Evolutionary conservation across 1,140 invertebrate genomes (phyloP).

Genomic region (Leptopilina clavipes): DNA sequence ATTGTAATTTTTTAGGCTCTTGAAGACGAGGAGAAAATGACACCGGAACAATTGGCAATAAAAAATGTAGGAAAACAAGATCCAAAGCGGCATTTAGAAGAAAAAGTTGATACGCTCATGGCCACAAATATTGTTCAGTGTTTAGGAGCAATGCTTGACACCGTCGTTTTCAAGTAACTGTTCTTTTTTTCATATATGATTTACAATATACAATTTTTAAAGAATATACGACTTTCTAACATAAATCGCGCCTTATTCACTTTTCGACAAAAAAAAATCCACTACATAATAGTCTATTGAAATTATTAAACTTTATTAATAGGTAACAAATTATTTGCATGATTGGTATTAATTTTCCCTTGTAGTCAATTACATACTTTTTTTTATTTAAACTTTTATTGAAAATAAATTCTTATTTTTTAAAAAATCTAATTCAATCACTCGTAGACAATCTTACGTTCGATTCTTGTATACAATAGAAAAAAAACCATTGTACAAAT

Average conservation of each 20-base stretch:
- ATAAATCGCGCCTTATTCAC: slow-evolving; percentile 27
- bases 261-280: not conserved
- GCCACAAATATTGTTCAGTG: slow-evolving; percentile 99
- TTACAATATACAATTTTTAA: slow-evolving; percentile 45
- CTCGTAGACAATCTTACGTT: slow-evolving; percentile 37
- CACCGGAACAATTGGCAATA: slow-evolving; percentile 98
- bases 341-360: too few relatives aligned
- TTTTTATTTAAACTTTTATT: slow-evolving; percentile 52
- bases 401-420: slow-evolving; percentile 53
- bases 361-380: not conserved
- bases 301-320: not conserved
- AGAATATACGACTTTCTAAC: slow-evolving; percentile 61
- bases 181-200: slow-evolving; percentile 43
- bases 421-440: slow-evolving; percentile 51
- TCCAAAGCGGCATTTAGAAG: slow-evolving; percentile 99
- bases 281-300: too few relatives aligned
- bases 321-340: not conserved
- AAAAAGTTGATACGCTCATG: slow-evolving; percentile 98
- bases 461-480: slow-evolving; percentile 41
- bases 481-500: slow-evolving; percentile 37
- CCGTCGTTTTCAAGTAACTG: slow-evolving; percentile 93
- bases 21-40: slow-evolving; percentile 99
- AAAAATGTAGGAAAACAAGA: slow-evolving; percentile 99
- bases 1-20: slow-evolving; percentile 79
- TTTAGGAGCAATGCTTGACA: slow-evolving; percentile 98